A percentile compares a stretch with the other conserved stretches of the same genome.
Evolutionary conservation across 2,113 vertebrate genomes (phyloP).

Genomic region (Rhinolophus ferrumequinum): DNA sequence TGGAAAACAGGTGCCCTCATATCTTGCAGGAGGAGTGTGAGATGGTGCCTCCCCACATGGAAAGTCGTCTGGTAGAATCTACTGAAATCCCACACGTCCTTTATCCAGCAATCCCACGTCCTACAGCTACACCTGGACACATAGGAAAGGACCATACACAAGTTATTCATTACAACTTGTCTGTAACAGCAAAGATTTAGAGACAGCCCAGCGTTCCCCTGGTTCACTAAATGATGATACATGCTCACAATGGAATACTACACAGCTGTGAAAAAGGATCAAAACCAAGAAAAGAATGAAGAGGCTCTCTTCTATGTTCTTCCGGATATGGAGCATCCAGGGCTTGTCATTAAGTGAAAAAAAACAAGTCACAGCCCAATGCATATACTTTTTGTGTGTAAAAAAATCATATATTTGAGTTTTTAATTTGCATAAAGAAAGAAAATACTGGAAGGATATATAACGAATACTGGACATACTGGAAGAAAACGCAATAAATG

Average conservation of each 20-base stretch:
- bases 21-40: background rate
- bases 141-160: fast-evolving
- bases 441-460: background rate
- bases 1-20: background rate
- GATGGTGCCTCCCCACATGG: fast-evolving
- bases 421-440: background rate
- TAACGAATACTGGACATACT: background rate
- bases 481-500: background rate
- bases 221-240: background rate
- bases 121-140: background rate
- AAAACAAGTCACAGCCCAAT: background rate
- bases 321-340: background rate
- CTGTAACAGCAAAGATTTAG: background rate
- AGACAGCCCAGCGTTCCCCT: background rate
- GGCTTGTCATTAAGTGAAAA: background rate
- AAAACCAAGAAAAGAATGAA: background rate
- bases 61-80: background rate
- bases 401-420: background rate
- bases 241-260: background rate
- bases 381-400: background rate
- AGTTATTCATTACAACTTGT: background rate
- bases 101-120: background rate
- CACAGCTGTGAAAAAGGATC: background rate
- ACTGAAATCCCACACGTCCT: background rate
- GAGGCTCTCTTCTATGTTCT: background rate